phyloP scores from a whole-genome alignment of 2,113 vertebrate genomes.

The Cettia cetti region DNA sequence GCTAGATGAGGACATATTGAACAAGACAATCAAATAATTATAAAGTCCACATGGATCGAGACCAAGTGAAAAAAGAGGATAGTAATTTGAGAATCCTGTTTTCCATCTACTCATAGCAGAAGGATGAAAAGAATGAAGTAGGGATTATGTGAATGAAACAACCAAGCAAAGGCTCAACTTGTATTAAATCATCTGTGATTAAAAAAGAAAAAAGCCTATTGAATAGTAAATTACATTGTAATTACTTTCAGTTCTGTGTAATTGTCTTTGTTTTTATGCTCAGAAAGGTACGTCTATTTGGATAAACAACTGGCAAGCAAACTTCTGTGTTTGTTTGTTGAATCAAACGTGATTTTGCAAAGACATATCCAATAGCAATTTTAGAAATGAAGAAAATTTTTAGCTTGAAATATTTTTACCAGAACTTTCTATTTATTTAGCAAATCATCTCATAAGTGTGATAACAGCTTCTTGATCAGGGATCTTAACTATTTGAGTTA shows the following conservation, averaged over 20 bases:
- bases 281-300: background rate
- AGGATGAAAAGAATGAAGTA: constrained; percentile 55
- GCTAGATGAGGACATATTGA: background rate
- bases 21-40: background rate
- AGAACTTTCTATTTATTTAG: background rate
- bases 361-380: background rate
- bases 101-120: constrained; percentile 66
- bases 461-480: background rate
- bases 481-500: background rate
- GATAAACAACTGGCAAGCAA: background rate
- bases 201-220: background rate
- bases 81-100: constrained; percentile 52
- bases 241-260: constrained; percentile 52
- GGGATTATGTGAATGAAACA: constrained; percentile 59
- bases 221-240: constrained; percentile 7
- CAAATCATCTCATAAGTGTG: background rate
- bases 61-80: constrained; percentile 14
- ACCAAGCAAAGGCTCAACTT: background rate
- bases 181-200: constrained; percentile 24
- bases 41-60: background rate
- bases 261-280: background rate
- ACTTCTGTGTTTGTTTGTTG: background rate
- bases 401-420: background rate
- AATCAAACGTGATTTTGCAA: background rate
- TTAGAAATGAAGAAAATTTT: background rate